A percentile compares a stretch with the other conserved stretches of the same genome.
Evolutionary conservation across 2,797 vertebrate genomes (phyloP).

Genomic region (Melanotaenia maccullochi): DNA sequence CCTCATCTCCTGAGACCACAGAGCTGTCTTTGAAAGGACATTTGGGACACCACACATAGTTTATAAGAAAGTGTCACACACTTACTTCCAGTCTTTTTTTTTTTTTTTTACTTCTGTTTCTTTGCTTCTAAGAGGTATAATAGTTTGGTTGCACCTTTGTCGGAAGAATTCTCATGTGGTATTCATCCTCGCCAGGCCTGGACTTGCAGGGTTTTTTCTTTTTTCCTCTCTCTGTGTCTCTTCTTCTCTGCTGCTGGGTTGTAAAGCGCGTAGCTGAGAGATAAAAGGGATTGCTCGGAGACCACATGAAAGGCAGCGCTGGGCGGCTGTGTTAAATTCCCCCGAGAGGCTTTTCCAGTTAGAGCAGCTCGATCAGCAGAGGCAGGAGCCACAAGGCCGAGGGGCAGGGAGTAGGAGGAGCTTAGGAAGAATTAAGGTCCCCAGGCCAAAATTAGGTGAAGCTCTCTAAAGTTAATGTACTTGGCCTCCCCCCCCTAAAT

Average conservation of each 20-base stretch:
- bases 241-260: slow-evolving; percentile 65
- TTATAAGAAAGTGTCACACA: slow-evolving; percentile 21
- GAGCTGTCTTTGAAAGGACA: slow-evolving; percentile 40
- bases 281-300: slow-evolving; percentile 79
- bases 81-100: slow-evolving; percentile 24
- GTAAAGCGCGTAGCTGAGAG: slow-evolving; percentile 76
- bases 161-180: slow-evolving; percentile 77
- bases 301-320: slow-evolving; percentile 83
- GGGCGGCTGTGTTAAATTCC: slow-evolving; percentile 80
- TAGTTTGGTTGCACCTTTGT: slow-evolving; percentile 64
- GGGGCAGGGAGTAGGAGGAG: slow-evolving; percentile 75
- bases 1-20: slow-evolving; percentile 55
- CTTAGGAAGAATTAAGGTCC: slow-evolving; percentile 58
- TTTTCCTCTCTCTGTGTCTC: slow-evolving; percentile 39
- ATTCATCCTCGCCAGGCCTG: slow-evolving; percentile 77
- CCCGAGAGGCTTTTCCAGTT: slow-evolving; percentile 81
- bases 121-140: slow-evolving; percentile 48
- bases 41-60: slow-evolving; percentile 3
- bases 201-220: slow-evolving; percentile 69
- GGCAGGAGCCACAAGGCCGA: slow-evolving; percentile 72
- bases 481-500: slow-evolving; percentile 42
- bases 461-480: slow-evolving; percentile 54
- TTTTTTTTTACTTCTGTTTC: slow-evolving; percentile 18
- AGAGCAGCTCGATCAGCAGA: slow-evolving; percentile 70
- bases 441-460: slow-evolving; percentile 56